Evolutionary conservation across 2,113 vertebrate species (phyloP).

Genomic region (Takifugu flavidus): DNA sequence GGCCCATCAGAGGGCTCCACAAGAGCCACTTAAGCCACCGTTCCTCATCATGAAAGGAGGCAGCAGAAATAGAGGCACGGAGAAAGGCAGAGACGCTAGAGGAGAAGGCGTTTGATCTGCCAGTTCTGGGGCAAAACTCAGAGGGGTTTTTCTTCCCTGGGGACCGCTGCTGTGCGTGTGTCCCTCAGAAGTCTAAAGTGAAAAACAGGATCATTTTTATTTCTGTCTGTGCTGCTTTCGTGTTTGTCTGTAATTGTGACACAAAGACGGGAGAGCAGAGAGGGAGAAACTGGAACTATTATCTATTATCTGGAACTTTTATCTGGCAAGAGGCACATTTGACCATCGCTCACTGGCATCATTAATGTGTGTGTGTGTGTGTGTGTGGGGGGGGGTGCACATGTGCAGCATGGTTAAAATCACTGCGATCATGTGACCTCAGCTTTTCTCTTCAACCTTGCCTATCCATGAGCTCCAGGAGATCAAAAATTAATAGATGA

Average conservation of each 20-base stretch:
- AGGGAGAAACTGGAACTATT: conserved; percentile 1
- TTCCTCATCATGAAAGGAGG: conserved; percentile 64
- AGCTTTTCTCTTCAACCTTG: too few species aligned
- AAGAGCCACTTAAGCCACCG: conserved; percentile 68
- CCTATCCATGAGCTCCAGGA: too few species aligned
- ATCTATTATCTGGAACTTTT: conserved; percentile 5
- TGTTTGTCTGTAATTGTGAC: conserved; percentile 51
- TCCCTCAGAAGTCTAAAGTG: conserved; percentile 48
- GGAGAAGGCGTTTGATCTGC: conserved; percentile 64
- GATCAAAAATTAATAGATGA: too few species aligned
- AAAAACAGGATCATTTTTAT: conserved; percentile 52
- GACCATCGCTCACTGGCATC: conserved; percentile 24
- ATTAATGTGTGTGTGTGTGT: conserved; percentile 4
- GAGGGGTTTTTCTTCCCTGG: conserved; percentile 35
- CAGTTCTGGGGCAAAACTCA: conserved; percentile 56
- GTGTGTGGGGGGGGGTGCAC: not conserved
- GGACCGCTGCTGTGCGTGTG: conserved; percentile 37
- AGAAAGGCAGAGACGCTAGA: conserved; percentile 30
- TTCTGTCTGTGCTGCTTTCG: conserved; percentile 16
- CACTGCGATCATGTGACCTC: too few species aligned
- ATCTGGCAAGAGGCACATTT: conserved; percentile 16
- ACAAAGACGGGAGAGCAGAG: conserved; percentile 26
- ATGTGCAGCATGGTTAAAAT: too few species aligned
- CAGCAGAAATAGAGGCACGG: conserved; percentile 56
- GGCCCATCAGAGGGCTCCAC: conserved; percentile 59